Conservation (phyloP, 2,797 vertebrate species). For the Enteromius paludinosus region DNA sequence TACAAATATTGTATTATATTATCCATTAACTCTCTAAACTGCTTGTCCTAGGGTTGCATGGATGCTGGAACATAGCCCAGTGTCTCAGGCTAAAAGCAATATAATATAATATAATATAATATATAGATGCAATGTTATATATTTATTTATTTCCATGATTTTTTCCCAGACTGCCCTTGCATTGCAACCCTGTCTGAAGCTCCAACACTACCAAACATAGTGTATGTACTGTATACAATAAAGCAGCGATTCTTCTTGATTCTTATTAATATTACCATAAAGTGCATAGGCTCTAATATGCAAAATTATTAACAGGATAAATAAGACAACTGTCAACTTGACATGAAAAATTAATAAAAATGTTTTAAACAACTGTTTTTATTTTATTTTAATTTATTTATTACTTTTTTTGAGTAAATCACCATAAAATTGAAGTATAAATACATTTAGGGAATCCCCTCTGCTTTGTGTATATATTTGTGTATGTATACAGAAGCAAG, state of each 20-base stretch:
- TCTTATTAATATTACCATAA: background rate
- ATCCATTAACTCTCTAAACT: background rate
- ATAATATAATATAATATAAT: background rate
- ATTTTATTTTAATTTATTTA: no score
- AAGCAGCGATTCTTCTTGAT: background rate
- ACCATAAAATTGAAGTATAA: background rate
- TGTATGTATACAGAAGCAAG: constrained; percentile 24
- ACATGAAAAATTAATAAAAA: no score
- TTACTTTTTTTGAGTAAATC: background rate
- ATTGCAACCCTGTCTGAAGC: background rate
- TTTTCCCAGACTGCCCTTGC: background rate
- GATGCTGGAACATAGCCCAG: background rate
- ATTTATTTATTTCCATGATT: background rate
- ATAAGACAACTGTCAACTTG: background rate
- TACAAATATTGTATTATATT: background rate
- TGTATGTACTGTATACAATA: background rate
- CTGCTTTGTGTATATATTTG: background rate
- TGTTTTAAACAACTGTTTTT: background rate
- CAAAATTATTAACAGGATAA: background rate
- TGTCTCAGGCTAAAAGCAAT: background rate
- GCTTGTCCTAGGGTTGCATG: background rate
- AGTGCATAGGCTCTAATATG: background rate
- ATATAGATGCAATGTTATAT: no score
- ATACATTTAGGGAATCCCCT: background rate
- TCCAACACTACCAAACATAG: background rate